Evolutionary conservation across 2,888 invertebrate genomes (phyloP), one percentile per base, ranked within the genome.

Genomic region (Caradrina kadenii): DNA sequence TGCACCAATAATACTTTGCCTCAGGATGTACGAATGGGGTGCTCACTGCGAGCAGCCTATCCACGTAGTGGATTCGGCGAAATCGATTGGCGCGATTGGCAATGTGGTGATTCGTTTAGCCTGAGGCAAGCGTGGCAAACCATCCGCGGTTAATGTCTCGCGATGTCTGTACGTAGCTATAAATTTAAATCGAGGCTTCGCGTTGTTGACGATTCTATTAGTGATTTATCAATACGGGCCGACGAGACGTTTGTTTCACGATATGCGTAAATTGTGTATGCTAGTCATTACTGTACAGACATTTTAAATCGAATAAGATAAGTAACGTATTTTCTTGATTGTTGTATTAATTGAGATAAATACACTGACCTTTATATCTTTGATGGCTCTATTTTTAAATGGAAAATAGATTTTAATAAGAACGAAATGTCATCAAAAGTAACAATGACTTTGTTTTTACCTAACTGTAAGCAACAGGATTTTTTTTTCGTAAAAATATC

Each of bases 281-380:
- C 93, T 95, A 95, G 93, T 92, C 91, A 68, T 90, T 93, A 92
- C 88, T 95, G 95, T 95, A 95, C 95, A 95, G 93, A 89, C 85
- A 90, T 91, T 92, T 91, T 88, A 87, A 92, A 90, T 90, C 81
- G 74, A 75, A 54, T 79, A 76, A 80, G 76, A 85, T 84, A 80
- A 79, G 78, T 90, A 89, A 90, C 85, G 89, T 91, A 91, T 88
- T 93, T 93, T 90, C 90, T 87, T 91, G 86, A 91, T 92, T 92
- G 92, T 93, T 93, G 91, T 94, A 91, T 88, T 88, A 71, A 86
- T 80, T 82, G 80, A 76, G 56, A 82, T 79, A 80, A 80, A 69
- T 72, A 60, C 55, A 63, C n/a, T 45, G 11, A 54, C 53, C 70
- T 83, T 83, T 79, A 65, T 82, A 68, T 77, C 80, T 84, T 78